Percentiles rank a stretch among this genome's conserved stretches.
phyloP scores from a whole-genome alignment of 2,113 vertebrate species.

The Gobio gobio region DNA sequence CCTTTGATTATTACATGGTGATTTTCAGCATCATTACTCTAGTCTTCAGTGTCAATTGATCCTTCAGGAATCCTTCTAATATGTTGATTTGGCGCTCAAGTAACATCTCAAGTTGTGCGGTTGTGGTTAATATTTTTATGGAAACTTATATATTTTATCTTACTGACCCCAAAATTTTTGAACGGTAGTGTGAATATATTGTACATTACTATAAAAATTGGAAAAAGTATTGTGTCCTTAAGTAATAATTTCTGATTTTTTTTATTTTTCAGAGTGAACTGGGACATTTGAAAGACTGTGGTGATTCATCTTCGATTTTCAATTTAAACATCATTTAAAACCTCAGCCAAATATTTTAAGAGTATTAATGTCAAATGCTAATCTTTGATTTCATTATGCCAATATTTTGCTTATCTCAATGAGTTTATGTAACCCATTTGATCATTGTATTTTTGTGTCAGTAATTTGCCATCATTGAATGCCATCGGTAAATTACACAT shows the following conservation, averaged over 20 bases:
- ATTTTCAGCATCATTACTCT: background rate
- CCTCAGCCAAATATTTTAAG: background rate
- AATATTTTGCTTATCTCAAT: background rate
- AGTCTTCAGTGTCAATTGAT: background rate
- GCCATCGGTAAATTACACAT: background rate
- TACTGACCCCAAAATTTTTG: too few relatives aligned
- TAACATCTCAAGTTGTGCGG: background rate
- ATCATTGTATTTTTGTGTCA: background rate
- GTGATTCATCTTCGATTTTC: conserved; percentile 9
- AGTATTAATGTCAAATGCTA: background rate
- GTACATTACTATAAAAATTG: background rate
- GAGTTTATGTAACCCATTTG: background rate
- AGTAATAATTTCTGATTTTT: background rate
- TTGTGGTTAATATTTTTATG: background rate
- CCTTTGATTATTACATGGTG: background rate
- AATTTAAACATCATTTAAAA: background rate
- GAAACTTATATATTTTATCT: too few relatives aligned
- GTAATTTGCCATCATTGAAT: background rate
- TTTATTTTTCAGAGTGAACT: conserved; percentile 60
- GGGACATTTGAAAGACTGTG: background rate
- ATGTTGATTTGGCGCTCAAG: background rate
- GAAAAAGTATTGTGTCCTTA: background rate
- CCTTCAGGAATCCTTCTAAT: background rate
- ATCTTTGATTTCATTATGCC: background rate
- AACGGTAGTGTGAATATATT: too few relatives aligned